Percentiles rank a stretch among this genome's conserved stretches.
phyloP scores from a whole-genome alignment of 2,797 vertebrate genomes.

The Bradypodion ventrale region DNA sequence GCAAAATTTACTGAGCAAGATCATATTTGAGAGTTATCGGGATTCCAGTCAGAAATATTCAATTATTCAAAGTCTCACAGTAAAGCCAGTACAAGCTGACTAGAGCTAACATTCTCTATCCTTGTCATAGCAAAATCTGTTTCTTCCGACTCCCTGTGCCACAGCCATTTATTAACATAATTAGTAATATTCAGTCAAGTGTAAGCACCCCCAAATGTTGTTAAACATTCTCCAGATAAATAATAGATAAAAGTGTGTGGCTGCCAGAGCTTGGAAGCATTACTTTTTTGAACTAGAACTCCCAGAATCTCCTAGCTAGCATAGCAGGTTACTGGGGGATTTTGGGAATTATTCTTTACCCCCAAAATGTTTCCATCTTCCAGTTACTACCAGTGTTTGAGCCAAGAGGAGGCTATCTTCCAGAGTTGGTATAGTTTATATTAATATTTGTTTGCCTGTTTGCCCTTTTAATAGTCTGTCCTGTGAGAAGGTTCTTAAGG shows the following conservation, averaged over 20 bases:
- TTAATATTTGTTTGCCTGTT: not conserved
- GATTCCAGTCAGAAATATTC: not conserved
- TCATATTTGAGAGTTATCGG: not conserved
- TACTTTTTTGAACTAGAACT: too few relatives aligned
- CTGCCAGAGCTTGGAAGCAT: too few relatives aligned
- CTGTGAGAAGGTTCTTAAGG: not conserved
- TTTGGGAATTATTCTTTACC: too few relatives aligned
- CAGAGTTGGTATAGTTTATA: not conserved
- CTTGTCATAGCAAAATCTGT: not conserved
- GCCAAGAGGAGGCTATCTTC: not conserved
- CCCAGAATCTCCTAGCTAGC: too few relatives aligned
- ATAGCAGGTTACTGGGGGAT: too few relatives aligned
- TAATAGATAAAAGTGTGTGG: not conserved
- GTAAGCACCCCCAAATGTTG: not conserved
- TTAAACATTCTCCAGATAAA: not conserved
- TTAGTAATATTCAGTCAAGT: not conserved
- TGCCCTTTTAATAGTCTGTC: not conserved
- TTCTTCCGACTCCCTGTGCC: not conserved
- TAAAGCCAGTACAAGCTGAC: not conserved
- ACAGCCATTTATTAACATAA: not conserved
- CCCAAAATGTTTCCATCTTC: too few relatives aligned
- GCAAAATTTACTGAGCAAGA: not conserved
- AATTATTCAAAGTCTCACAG: not conserved
- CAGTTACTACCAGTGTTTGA: not conserved
- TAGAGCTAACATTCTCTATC: not conserved